Evolutionary conservation across 2,113 vertebrate species (phyloP).

Genomic region (Hemichromis elongatus): DNA sequence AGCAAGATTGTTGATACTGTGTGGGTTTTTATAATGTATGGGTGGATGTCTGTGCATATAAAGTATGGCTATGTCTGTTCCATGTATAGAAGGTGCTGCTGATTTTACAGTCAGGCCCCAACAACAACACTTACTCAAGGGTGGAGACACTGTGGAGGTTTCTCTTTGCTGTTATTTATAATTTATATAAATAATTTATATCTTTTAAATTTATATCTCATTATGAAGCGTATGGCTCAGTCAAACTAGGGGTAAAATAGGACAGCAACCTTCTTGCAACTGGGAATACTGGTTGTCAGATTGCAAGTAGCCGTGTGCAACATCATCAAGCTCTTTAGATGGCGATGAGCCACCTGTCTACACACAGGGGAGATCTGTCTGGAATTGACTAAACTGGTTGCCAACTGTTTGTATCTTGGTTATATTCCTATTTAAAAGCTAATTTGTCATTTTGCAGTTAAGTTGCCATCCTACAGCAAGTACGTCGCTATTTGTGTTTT

Average conservation of each 20-base stretch:
- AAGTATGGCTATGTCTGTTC: background rate
- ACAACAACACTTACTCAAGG: background rate
- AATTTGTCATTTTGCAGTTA: background rate
- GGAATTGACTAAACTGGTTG: background rate
- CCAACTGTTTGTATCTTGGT: background rate
- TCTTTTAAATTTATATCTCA: background rate
- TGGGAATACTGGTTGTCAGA: background rate
- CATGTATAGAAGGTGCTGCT: background rate
- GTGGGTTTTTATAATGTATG: background rate
- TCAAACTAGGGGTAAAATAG: background rate
- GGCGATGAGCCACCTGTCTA: background rate
- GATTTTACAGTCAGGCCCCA: background rate
- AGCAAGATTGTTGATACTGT: background rate
- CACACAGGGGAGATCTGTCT: background rate
- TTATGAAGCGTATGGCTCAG: background rate
- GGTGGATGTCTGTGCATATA: background rate
- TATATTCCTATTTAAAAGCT: background rate
- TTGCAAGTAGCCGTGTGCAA: background rate
- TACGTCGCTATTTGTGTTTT: background rate
- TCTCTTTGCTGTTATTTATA: background rate
- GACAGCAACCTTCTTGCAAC: background rate
- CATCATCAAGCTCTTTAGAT: background rate
- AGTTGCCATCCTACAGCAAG: background rate
- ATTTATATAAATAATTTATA: background rate
- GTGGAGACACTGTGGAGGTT: background rate